Percentiles rank a stretch among this genome's conserved stretches.
These are phyloP conservation scores for Stegophylla sp. DNA, from an alignment of 2,888 invertebrate genomes.

Conservation along the genomic window DNA sequence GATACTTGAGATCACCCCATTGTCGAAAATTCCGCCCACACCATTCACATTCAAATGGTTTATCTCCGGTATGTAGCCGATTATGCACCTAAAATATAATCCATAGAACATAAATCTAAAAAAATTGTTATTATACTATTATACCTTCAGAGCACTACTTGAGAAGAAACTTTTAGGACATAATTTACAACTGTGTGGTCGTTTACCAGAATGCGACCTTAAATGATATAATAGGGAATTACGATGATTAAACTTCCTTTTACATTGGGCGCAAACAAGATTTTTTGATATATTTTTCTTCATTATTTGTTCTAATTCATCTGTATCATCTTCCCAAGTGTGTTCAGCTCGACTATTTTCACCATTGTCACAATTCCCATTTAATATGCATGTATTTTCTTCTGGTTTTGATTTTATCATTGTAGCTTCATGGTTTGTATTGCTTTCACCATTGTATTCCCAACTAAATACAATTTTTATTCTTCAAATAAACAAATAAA, in stretches of 20 bases:
- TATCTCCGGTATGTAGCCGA: conserved; percentile 82
- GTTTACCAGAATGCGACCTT: conserved; percentile 78
- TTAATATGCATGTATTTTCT: conserved; percentile 43
- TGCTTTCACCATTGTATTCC: conserved; percentile 53
- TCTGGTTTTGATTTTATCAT: conserved; percentile 25
- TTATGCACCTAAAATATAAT: conserved; percentile 72
- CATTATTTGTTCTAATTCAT: conserved; percentile 63
- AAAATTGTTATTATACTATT: background rate
- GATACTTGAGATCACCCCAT: conserved; percentile 88
- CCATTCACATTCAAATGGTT: conserved; percentile 81
- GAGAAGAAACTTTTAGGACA: conserved; percentile 87
- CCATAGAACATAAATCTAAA: conserved; percentile 28
- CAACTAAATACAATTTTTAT: conserved; percentile 43
- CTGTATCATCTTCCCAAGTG: conserved; percentile 63
- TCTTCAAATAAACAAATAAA: background rate
- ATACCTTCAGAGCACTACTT: conserved; percentile 78
- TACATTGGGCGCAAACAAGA: conserved; percentile 73
- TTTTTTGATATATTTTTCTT: conserved; percentile 63
- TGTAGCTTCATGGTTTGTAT: conserved; percentile 35
- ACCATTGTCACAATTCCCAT: conserved; percentile 50
- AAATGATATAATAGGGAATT: conserved; percentile 86
- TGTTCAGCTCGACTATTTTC: conserved; percentile 59
- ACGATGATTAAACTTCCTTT: conserved; percentile 77
- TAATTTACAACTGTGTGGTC: conserved; percentile 78
- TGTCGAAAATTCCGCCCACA: conserved; percentile 83